Evolutionary conservation across 2,888 invertebrate species (phyloP).

Genomic region (Volucella bombylans): DNA sequence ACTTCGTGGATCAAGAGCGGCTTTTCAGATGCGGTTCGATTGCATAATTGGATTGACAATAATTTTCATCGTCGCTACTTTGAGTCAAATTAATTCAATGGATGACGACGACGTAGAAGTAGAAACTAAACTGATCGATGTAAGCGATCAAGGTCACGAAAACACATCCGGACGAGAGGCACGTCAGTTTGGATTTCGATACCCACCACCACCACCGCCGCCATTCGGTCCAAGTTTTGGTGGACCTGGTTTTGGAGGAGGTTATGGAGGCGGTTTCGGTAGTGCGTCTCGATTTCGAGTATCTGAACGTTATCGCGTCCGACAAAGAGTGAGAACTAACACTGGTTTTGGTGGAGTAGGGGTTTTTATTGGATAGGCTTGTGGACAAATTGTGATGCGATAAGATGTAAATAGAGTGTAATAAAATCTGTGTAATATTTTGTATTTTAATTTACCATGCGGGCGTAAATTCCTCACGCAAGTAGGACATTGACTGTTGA

Average conservation of each 20-base stretch:
- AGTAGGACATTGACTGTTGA: too few relatives aligned
- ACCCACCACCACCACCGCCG: constrained; percentile 9
- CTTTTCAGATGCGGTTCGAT: constrained; percentile 14
- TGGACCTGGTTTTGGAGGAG: constrained; percentile 33
- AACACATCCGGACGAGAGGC: constrained; percentile 49
- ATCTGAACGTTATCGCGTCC: constrained; percentile 5
- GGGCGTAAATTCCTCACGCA: too few relatives aligned
- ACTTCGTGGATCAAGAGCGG: not conserved
- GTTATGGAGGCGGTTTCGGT: not conserved
- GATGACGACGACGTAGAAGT: constrained; percentile 17
- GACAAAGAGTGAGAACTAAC: constrained; percentile 24
- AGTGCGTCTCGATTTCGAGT: not conserved
- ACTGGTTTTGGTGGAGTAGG: constrained; percentile 23
- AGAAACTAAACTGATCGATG: constrained; percentile 11
- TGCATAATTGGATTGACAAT: constrained; percentile 15
- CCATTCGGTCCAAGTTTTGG: constrained; percentile 18
- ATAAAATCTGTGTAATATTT: too few relatives aligned
- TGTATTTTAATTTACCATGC: too few relatives aligned
- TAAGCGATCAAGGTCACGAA: constrained; percentile 60
- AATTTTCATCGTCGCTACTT: not conserved
- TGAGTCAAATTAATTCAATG: not conserved
- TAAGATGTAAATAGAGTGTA: too few relatives aligned
- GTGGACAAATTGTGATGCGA: not conserved
- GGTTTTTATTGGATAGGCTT: constrained; percentile 24
- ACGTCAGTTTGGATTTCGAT: constrained; percentile 56